Conservation (phyloP, 2,888 invertebrate species). For the Calliopum simillimum region DNA sequence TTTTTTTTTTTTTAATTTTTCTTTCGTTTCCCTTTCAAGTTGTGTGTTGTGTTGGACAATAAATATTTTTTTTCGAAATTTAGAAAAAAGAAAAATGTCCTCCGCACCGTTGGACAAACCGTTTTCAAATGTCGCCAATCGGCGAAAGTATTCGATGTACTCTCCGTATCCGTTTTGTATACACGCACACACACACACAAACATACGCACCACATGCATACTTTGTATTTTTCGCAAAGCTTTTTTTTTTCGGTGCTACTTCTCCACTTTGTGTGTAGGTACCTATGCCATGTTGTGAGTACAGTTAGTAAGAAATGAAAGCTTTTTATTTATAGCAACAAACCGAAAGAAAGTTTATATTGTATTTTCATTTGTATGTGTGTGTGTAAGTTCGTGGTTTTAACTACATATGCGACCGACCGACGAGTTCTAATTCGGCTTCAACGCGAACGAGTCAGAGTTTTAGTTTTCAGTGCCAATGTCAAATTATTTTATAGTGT, state of each 20-base stretch:
- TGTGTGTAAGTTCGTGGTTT: not conserved
- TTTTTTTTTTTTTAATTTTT: not conserved
- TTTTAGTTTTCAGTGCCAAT: constrained; percentile 43
- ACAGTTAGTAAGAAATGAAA: not conserved
- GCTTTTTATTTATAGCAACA: not conserved
- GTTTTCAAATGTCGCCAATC: constrained; percentile 48
- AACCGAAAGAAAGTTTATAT: constrained; percentile 16
- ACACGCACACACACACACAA: too few relatives aligned
- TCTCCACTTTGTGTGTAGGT: constrained; percentile 17
- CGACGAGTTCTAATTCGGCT: constrained; percentile 1
- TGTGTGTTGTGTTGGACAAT: too few relatives aligned
- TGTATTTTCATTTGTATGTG: not conserved
- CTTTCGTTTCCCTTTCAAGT: not conserved
- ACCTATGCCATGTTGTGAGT: not conserved
- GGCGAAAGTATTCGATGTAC: constrained; percentile 23
- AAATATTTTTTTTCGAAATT: constrained; percentile 24
- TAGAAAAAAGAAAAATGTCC: constrained; percentile 37
- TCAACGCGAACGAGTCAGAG: constrained; percentile 41
- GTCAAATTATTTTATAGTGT: constrained; percentile 22
- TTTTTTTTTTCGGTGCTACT: constrained; percentile 4
- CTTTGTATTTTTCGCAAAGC: constrained; percentile 3
- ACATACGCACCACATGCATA: not conserved
- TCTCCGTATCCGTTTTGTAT: constrained; percentile 6
- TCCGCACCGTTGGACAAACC: constrained; percentile 49
- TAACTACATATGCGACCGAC: not conserved